Evolutionary conservation across 2,113 vertebrate genomes (phyloP), one percentile per base, ranked within the genome.

Genomic region (Psettodes erumei): DNA sequence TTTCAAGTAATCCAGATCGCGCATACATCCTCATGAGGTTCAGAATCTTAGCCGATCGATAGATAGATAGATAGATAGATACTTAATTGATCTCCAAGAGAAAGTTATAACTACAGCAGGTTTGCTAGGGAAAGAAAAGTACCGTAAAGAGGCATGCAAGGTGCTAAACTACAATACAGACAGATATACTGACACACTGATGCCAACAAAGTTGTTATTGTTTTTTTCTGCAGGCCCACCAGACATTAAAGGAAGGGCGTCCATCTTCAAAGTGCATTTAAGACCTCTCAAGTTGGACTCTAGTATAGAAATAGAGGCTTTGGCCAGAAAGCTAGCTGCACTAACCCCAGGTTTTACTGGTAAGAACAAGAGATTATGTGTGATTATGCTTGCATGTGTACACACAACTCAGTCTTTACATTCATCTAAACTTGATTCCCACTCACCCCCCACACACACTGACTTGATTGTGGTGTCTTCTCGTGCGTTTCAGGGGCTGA

Each of bases 201-300:
- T n/a, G n/a, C n/a, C n/a, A n/a, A n/a, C n/a, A n/a, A n/a, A n/a
- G n/a, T n/a, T n/a, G n/a, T n/a, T 58, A 4, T 64, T 50, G 13
- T 30, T 18, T 15, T 65, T 42, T 62, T 51, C 35, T n/a, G 21
- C 77, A 95, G 96, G 94, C 1, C 92, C 91, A 35, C 94, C 95
- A 38, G 94, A 95, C 74, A 93, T 95, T 40, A 95, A 94, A 89
- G 95, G 94, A 51, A 92, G 95, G 73, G 92, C 92, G 0, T 95
- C 94, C 18, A 94, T 96, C 74, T 95, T 95, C 84, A 95, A 92
- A 67, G 94, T 95, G 42, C 94, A 95, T 71, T 79, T 96, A 30
- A 88, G 81, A 60, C 94, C 94, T 19, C 87, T 96, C 55, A 96
- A 94, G 83, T 60, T 95, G 82, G 89, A 94, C 3, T 21, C 83